Evolutionary conservation across 1,140 invertebrate genomes (phyloP).

Genomic region (Kradibia gibbosae): DNA sequence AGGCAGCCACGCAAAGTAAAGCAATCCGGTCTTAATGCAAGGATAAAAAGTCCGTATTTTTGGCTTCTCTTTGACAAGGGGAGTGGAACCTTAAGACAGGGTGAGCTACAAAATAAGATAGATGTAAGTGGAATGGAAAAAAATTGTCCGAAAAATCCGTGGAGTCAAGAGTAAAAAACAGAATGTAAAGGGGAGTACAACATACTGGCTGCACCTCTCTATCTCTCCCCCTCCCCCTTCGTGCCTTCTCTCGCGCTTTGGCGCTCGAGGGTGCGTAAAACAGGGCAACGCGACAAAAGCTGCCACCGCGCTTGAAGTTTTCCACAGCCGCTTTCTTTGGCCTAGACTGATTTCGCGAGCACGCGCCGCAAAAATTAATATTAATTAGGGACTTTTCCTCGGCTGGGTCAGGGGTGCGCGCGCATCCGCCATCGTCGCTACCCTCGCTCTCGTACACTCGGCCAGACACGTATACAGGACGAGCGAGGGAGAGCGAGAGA

Average conservation of each 20-base stretch:
- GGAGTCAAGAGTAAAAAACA: neutral
- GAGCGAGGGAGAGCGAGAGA: conserved; percentile 45
- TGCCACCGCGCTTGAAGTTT: neutral
- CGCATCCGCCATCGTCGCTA: conserved; percentile 30
- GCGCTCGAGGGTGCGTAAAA: neutral
- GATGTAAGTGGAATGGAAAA: neutral
- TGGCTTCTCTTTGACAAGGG: neutral
- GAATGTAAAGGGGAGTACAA: neutral
- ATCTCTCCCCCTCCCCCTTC: neutral
- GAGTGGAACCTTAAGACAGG: neutral
- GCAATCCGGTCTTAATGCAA: neutral
- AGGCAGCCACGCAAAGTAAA: no score
- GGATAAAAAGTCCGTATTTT: neutral
- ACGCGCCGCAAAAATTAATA: conserved; percentile 41
- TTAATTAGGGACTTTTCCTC: conserved; percentile 44
- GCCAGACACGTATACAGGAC: conserved; percentile 6
- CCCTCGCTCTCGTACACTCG: conserved; percentile 48
- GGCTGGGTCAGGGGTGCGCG: conserved; percentile 40
- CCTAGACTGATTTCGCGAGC: conserved; percentile 8
- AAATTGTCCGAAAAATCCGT: neutral
- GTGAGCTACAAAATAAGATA: neutral
- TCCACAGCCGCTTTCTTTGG: neutral
- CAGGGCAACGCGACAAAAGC: neutral
- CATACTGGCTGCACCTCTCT: neutral
- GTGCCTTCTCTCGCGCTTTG: neutral